Evolutionary conservation across 2,888 invertebrate genomes (phyloP).

Genomic region (Oxycera nigricornis): DNA sequence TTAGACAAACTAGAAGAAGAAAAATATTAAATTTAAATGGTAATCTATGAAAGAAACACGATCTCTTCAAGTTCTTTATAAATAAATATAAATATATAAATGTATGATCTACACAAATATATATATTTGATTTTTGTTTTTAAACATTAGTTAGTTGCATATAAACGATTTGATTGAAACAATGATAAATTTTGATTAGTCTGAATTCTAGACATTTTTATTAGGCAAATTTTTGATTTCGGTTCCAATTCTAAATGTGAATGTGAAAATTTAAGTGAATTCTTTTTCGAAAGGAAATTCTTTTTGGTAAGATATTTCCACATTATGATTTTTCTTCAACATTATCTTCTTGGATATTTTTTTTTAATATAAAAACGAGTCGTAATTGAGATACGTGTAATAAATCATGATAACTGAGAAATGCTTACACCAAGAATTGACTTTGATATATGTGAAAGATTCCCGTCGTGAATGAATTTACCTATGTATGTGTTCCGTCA

Average conservation of each 20-base stretch:
- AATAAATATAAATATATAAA: conserved; percentile 15
- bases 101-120: conserved; percentile 1
- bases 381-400: neutral
- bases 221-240: neutral
- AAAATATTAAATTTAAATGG: neutral
- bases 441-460: conserved; percentile 1
- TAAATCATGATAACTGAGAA: neutral
- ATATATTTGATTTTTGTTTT: neutral
- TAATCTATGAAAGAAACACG: conserved; percentile 26
- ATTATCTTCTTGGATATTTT: neutral
- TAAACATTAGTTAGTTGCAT: conserved; percentile 1
- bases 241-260: neutral
- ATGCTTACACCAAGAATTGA: neutral
- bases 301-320: neutral
- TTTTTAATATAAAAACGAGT: neutral
- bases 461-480: neutral
- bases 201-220: neutral
- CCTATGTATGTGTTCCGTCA: neutral
- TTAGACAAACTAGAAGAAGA: neutral
- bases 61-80: conserved; percentile 36
- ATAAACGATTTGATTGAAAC: neutral
- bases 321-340: neutral
- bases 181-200: conserved; percentile 2
- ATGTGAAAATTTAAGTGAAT: neutral
- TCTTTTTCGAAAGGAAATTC: neutral